Conservation (phyloP, 2,888 invertebrate species). For the Tineola bisselliella region DNA sequence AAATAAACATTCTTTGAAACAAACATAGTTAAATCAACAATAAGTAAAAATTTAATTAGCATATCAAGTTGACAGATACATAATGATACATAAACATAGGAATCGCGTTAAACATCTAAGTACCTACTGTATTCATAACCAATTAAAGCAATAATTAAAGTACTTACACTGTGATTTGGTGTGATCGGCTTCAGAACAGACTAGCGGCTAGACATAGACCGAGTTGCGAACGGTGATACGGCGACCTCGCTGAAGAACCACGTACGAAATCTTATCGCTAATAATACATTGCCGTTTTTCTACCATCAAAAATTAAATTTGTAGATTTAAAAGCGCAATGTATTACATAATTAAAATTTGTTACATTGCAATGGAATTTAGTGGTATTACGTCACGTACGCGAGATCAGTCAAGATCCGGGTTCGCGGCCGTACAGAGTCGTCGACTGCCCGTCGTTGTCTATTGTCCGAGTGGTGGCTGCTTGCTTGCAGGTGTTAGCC, state of each 20-base stretch:
- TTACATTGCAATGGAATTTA: not conserved
- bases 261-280: not conserved
- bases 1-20: too few relatives aligned
- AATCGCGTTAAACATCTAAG: not conserved
- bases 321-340: not conserved
- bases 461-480: conserved; percentile 23
- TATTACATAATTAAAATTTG: not conserved
- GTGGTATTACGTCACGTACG: conserved; percentile 42
- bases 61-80: not conserved
- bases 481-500: conserved; percentile 4
- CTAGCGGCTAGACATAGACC: not conserved
- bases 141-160: not conserved
- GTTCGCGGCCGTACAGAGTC: conserved; percentile 57
- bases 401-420: conserved; percentile 47
- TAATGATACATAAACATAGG: not conserved
- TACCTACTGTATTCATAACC: not conserved
- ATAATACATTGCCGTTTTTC: not conserved
- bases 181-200: not conserved
- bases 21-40: too few relatives aligned
- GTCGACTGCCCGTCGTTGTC: conserved; percentile 28
- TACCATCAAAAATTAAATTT: not conserved
- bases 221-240: not conserved
- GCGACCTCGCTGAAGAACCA: not conserved
- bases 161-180: not conserved
- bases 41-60: too few relatives aligned